Base-by-base conservation (phyloP, 1,140 invertebrate species). In the Penaeus vannamei region DNA sequence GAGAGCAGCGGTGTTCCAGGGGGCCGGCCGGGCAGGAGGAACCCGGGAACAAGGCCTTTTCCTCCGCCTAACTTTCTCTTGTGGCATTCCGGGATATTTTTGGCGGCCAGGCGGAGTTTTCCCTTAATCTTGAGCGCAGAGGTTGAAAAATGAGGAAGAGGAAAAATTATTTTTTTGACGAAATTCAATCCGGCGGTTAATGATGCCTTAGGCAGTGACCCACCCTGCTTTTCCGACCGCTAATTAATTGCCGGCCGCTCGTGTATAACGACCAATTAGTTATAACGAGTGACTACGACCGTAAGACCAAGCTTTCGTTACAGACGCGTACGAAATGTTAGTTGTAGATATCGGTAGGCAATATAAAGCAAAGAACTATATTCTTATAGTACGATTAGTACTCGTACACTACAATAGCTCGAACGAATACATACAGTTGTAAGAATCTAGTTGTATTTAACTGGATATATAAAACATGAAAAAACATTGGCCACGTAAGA, bases 151-250 rank as follows among this genome's bases (percentile, higher is more conserved):
- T 88, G 87, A 88, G 81, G 87, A 42, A 88, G 59, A 69, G 53
- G 72, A 83, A 88, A 88, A 84, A 77, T 86, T n/a, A 77, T 77
- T 88, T 83, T 88, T 88, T 88, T 88, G 81, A 88, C 81, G 87
- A 88, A 88, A 88, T 88, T 88, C 87, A 88, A 88, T 88, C 87
- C 87, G 22, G 66, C 29, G 82, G 87, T 84, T 88, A 88, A 88
- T 88, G 87, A 88, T 88, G 87, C 87, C 81, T 17, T 23, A 5
- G 87, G 87, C 81, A 29, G 22, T 22, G 29, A 53, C 60, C 76
- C 53, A 53, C 59, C 76, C 62, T 66, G 77, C 76, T 80, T 66
- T 62, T 87, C 85, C 77, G 60, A 32, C 46, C 76, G 85, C 61
- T 80, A 80, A 87, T 80, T 87, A 80, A 87, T 60, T 32, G 77